Evolutionary conservation across 2,797 vertebrate genomes (phyloP).

Genomic region (Poeciliopsis paucimaculata): DNA sequence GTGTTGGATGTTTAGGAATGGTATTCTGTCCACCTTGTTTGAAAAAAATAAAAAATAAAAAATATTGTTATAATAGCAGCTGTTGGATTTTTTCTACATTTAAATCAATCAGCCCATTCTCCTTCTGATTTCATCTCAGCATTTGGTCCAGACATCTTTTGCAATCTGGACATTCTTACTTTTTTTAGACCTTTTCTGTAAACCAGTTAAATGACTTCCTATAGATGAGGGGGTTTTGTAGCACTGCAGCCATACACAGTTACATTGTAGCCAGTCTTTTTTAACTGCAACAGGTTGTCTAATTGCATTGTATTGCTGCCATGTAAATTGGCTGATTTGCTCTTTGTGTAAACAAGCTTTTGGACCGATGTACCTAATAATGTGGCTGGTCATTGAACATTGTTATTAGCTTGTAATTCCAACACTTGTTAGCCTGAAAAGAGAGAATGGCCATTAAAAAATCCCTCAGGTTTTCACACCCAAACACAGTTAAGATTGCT

Average conservation of each 20-base stretch:
- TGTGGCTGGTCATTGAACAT: neutral
- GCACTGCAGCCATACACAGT: neutral
- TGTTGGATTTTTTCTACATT: neutral
- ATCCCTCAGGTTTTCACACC: neutral
- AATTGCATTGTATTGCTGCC: neutral
- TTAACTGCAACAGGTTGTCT: neutral
- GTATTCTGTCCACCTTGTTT: neutral
- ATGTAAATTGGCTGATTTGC: neutral
- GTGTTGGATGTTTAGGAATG: neutral
- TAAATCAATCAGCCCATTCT: neutral
- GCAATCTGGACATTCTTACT: neutral
- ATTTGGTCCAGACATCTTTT: neutral
- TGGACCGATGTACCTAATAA: neutral
- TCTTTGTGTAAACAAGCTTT: constrained; percentile 2
- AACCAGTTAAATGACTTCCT: neutral
- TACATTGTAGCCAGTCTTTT: neutral
- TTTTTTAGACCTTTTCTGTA: neutral
- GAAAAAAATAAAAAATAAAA: neutral
- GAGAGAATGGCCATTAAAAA: neutral
- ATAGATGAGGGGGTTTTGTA: neutral
- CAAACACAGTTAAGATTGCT: neutral
- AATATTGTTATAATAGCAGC: neutral
- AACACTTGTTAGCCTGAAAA: neutral
- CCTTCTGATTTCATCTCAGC: neutral
- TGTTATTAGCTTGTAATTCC: neutral